Evolutionary conservation across 64 coral and sea anemone species (phyloP).

Genomic region (Acropora tenuis): DNA sequence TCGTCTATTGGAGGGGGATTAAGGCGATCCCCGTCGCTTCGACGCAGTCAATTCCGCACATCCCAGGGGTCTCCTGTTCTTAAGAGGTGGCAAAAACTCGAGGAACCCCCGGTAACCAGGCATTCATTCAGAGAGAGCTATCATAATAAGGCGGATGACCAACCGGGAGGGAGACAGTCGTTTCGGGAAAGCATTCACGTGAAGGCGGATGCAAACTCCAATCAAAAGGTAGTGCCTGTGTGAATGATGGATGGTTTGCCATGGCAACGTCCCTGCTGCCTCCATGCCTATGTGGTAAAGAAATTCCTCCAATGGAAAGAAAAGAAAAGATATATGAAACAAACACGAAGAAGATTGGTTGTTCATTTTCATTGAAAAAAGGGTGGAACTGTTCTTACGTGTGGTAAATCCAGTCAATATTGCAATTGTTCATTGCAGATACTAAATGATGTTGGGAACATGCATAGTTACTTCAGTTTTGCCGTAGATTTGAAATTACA

Average conservation of each 20-base stretch:
- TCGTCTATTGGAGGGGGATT: not conserved
- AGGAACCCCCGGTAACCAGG: not conserved
- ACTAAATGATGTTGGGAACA: too few relatives aligned
- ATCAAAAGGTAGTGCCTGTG: not conserved
- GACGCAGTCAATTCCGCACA: slow-evolving; percentile 37
- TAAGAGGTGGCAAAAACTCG: slow-evolving; percentile 44
- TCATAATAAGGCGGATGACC: not conserved
- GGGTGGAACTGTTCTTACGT: too few relatives aligned
- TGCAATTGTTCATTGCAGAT: too few relatives aligned
- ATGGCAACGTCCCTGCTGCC: not conserved
- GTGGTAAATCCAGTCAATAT: too few relatives aligned
- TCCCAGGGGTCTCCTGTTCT: slow-evolving; percentile 44
- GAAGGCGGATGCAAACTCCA: not conserved
- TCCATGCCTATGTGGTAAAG: not conserved
- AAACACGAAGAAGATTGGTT: not conserved
- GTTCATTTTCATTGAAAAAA: too few relatives aligned
- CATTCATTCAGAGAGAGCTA: slow-evolving; percentile 41
- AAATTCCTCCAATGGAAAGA: not conserved
- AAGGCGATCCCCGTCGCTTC: slow-evolving; percentile 39
- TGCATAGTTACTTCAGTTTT: too few relatives aligned
- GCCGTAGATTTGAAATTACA: too few relatives aligned
- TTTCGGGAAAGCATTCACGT: slow-evolving; percentile 15
- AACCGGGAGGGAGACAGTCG: not conserved
- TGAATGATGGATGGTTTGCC: not conserved
- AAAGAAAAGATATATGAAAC: not conserved